Percentiles rank a stretch among this genome's conserved stretches.
These are phyloP conservation scores for Trypoxylon attenuatum DNA, from an alignment of 2,888 invertebrate genomes.

Conservation along the genomic window DNA sequence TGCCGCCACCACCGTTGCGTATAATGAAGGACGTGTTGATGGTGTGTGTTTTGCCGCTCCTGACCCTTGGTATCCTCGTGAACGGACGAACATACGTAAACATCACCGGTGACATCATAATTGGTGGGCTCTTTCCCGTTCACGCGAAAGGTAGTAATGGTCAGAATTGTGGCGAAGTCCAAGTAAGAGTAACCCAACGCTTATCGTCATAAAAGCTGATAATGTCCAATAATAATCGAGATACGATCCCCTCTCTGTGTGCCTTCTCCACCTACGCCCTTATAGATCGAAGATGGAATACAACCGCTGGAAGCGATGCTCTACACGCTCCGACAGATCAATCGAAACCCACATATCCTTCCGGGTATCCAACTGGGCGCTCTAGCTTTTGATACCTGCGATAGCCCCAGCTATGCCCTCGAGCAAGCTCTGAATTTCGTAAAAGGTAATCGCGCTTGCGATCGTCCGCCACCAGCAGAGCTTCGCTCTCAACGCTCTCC, in stretches of 20 bases:
- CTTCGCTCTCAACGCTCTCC: not conserved
- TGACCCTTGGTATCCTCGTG: not conserved
- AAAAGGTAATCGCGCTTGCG: slow-evolving; percentile 70
- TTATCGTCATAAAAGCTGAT: not conserved
- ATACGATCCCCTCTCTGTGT: too few species aligned
- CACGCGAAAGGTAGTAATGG: slow-evolving; percentile 71
- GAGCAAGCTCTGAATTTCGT: slow-evolving; percentile 76
- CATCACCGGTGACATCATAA: slow-evolving; percentile 73
- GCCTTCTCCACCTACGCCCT: too few species aligned
- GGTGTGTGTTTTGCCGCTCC: too few species aligned
- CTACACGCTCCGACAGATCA: slow-evolving; percentile 76
- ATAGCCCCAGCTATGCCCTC: slow-evolving; percentile 75
- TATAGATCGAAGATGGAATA: slow-evolving; percentile 76
- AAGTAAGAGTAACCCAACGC: slow-evolving; percentile 54
- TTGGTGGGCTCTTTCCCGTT: slow-evolving; percentile 77
- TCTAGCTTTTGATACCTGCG: slow-evolving; percentile 76
- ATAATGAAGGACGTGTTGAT: too few species aligned
- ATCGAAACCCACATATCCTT: slow-evolving; percentile 72
- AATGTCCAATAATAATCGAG: too few species aligned
- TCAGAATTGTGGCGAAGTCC: slow-evolving; percentile 65
- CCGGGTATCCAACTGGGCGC: slow-evolving; percentile 76
- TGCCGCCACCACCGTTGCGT: too few species aligned
- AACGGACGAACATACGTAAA: slow-evolving; percentile 53
- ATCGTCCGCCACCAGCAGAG: not conserved
- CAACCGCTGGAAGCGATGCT: slow-evolving; percentile 77